These are phyloP conservation scores for Lithodes maja DNA, from an alignment of 2,888 invertebrate genomes.

Conservation along the genomic window DNA sequence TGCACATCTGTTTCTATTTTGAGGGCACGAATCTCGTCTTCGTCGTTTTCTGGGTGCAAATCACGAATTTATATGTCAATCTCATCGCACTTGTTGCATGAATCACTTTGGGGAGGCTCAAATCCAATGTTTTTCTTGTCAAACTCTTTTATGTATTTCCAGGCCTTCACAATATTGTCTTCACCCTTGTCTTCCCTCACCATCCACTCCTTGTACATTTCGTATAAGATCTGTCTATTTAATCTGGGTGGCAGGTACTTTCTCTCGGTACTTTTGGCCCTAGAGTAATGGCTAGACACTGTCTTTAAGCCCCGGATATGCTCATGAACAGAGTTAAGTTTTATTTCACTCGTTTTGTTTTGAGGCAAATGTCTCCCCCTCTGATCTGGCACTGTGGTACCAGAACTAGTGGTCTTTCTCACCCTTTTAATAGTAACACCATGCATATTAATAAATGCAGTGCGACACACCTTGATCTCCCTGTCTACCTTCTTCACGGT, in stretches of 20 bases:
- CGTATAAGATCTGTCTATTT: conserved; percentile 11
- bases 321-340: conserved; percentile 9
- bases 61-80: not conserved
- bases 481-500: too few species aligned
- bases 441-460: too few species aligned
- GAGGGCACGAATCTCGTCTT: not conserved
- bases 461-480: too few species aligned
- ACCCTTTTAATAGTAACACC: too few species aligned
- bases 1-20: not conserved
- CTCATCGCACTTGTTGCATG: conserved; percentile 21
- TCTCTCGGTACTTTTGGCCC: conserved; percentile 31
- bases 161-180: conserved; percentile 32
- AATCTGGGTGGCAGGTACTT: conserved; percentile 29
- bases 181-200: conserved; percentile 5
- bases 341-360: not conserved
- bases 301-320: conserved; percentile 34
- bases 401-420: too few species aligned
- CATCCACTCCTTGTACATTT: conserved; percentile 37
- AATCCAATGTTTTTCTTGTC: conserved; percentile 27
- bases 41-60: not conserved
- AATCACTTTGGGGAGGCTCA: conserved; percentile 31
- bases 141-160: conserved; percentile 22
- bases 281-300: conserved; percentile 31
- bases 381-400: too few species aligned
- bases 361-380: conserved; percentile 24